A percentile compares a stretch with the other conserved stretches of the same genome.
Conservation (phyloP, 2,888 invertebrate species). For the Buathra laborator region DNA sequence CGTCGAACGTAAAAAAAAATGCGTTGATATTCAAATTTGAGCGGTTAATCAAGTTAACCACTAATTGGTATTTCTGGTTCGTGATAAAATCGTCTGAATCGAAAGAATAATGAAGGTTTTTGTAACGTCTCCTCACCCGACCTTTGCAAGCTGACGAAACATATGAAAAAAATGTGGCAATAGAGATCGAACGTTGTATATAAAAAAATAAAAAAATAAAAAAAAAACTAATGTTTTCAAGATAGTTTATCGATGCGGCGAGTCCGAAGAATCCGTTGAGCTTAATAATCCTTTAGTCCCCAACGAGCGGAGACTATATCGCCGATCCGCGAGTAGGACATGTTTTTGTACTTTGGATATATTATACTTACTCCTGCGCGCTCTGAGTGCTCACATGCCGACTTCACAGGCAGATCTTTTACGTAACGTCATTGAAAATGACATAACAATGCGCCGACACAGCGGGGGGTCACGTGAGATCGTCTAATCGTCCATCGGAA, state of each 20-base stretch:
- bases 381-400: neutral
- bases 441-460: conserved; percentile 31
- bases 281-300: neutral
- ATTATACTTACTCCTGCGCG: conserved; percentile 12
- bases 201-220: neutral
- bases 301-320: neutral
- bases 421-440: conserved; percentile 58
- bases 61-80: neutral
- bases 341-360: conserved; percentile 11
- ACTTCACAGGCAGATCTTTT: conserved; percentile 25
- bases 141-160: neutral
- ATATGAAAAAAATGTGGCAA: neutral
- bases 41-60: neutral
- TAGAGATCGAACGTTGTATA: neutral
- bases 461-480: conserved; percentile 29
- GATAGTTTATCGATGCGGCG: neutral
- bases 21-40: neutral
- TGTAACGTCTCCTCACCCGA: neutral
- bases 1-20: neutral
- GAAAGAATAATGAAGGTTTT: neutral
- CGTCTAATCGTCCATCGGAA: conserved; percentile 16
- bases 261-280: neutral
- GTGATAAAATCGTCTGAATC: neutral
- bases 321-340: neutral
- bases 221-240: neutral